Evolutionary conservation across 2,888 invertebrate genomes (phyloP).

Genomic region (Luperina nickerlii): DNA sequence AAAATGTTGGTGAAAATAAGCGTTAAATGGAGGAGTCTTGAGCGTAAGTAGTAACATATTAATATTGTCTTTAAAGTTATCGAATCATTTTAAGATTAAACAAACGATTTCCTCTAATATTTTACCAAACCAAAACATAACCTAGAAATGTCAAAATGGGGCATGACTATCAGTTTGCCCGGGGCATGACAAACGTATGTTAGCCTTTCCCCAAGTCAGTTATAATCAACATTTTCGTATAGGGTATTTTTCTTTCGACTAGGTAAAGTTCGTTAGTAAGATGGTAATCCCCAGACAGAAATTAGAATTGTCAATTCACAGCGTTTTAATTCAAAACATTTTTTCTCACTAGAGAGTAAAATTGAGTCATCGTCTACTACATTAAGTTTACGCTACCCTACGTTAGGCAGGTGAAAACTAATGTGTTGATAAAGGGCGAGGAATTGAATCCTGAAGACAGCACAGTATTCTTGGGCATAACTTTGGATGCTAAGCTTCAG

Average conservation of each 20-base stretch:
- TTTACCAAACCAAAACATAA: not conserved
- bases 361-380: not conserved
- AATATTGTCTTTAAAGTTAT: no score
- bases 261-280: not conserved
- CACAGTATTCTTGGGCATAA: no score
- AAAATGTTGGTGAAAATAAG: constrained; percentile 1
- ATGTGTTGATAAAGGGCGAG: no score
- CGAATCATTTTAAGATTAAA: constrained; percentile 3
- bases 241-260: not conserved
- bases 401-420: no score
- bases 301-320: not conserved
- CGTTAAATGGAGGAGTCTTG: no score
- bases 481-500: no score
- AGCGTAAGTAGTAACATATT: no score
- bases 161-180: constrained; percentile 1
- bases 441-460: no score
- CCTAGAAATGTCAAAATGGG: not conserved
- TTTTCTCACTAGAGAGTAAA: not conserved
- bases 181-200: not conserved
- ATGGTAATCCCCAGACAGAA: not conserved
- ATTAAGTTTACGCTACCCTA: no score
- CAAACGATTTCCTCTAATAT: not conserved
- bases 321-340: not conserved
- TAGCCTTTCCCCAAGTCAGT: constrained; percentile 5
- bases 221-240: not conserved